Evolutionary conservation across 2,113 vertebrate species (phyloP), one percentile per base, ranked within the genome.

Genomic region (Poecilia latipinna): DNA sequence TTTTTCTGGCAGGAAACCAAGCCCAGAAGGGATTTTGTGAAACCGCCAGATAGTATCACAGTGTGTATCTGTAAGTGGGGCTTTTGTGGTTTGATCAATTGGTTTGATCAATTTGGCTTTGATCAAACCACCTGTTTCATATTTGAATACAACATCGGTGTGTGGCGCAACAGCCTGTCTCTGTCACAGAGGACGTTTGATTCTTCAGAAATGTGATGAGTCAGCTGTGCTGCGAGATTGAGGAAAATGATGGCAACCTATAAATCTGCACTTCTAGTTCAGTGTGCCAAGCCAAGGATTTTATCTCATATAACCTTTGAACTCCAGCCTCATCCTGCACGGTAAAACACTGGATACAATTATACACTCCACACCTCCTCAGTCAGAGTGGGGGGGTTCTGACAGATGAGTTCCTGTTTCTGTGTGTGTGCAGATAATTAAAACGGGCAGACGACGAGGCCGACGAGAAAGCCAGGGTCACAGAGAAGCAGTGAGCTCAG

Each of bases 391-490:
- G 35, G 35, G 35, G 35, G 35, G 78, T 77, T 66, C 78, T 82
- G 82, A 90, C 86, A 86, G 82, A 32, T 83, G 83, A 44, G 48
- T 54, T 32, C 17, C 57, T 62, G 57, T 79, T 64, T 72, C 32
- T 28, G 37, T 63, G 65, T 83, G 70, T 68, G 68, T 57, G 65
- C 28, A 86, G 87, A 92, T 89, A 91, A 92, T 91, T 90, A 93
- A 91, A 91, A 80, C 81, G 74, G 80, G 86, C 82, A 88, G 90
- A 90, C 85, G 85, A 92, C 90, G 88, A 92, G 84, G 61, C 76
- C 67, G 60, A 66, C 28, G 80, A 82, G 78, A 76, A 79, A 74
- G 48, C 69, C 61, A 48, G 82, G 91, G 86, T 87, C 82, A 85
- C 74, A 70, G 73, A 48, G 77, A 70, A 82, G 44, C 13, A 48